Conservation (phyloP, 2,113 vertebrate genomes). For the Corvus cornix region DNA sequence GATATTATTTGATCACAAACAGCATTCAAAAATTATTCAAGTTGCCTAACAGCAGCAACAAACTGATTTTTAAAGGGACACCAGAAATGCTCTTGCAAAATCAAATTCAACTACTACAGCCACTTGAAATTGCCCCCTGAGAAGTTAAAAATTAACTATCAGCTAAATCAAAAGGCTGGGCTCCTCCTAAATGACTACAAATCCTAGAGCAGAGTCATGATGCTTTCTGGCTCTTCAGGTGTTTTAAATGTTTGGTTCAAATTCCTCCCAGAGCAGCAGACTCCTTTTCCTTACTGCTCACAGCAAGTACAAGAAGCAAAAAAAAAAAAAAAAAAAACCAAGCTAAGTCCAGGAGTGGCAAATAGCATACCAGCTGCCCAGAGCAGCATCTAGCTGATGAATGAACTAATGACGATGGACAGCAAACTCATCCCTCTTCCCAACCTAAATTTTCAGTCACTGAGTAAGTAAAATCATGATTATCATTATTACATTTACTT, state of each 20-base stretch:
- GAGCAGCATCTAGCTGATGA: conserved; percentile 59
- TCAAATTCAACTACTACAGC: neutral
- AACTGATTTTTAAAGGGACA: neutral
- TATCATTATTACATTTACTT: conserved; percentile 34
- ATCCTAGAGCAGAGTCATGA: neutral
- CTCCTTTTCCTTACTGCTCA: neutral
- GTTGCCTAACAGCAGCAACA: neutral
- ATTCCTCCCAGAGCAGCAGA: neutral
- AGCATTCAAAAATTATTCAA: conserved; percentile 5
- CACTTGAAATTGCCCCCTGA: neutral
- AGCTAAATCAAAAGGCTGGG: neutral
- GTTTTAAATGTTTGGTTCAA: neutral
- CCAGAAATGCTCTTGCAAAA: neutral
- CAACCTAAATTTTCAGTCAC: conserved; percentile 54
- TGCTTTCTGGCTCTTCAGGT: neutral
- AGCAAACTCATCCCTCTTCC: conserved; percentile 64
- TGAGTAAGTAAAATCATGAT: conserved; percentile 58
- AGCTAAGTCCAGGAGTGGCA: conserved; percentile 15
- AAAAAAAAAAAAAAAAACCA: conserved; percentile 45
- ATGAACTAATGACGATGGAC: conserved; percentile 61
- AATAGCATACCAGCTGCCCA: conserved; percentile 36
- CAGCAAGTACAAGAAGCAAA: conserved; percentile 3
- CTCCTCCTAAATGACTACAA: neutral
- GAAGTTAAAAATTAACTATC: neutral
- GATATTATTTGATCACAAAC: neutral